phyloP scores from a whole-genome alignment of 2,113 vertebrate genomes.

The Perca fluviatilis region DNA sequence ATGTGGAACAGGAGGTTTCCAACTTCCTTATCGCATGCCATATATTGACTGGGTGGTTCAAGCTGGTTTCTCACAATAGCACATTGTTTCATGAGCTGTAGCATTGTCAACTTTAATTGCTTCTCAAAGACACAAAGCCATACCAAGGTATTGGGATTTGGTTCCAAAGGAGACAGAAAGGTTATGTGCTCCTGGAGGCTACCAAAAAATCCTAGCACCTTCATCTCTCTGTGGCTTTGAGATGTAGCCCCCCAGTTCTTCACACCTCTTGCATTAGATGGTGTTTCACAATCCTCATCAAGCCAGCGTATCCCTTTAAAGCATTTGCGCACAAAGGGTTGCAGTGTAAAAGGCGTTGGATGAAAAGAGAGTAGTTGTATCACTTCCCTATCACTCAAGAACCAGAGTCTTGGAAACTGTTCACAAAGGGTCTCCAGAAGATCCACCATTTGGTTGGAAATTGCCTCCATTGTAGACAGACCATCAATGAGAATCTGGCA shows the following conservation, averaged over 20 bases:
- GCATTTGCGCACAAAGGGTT: conserved; percentile 82
- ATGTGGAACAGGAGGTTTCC: not conserved
- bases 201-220: conserved; percentile 79
- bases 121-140: conserved; percentile 87
- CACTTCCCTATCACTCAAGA: conserved; percentile 87
- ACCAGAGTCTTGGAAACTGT: conserved; percentile 87
- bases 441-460: conserved; percentile 78
- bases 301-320: conserved; percentile 84
- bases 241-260: conserved; percentile 14
- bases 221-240: conserved; percentile 36
- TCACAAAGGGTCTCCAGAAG: conserved; percentile 76
- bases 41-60: conserved; percentile 17
- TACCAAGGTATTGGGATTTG: conserved; percentile 66
- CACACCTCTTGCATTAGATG: conserved; percentile 3
- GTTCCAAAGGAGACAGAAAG: conserved; percentile 76
- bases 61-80: conserved; percentile 52
- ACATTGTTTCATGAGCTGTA: conserved; percentile 76
- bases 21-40: not conserved
- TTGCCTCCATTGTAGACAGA: conserved; percentile 81
- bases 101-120: conserved; percentile 76
- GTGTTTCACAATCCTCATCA: conserved; percentile 47
- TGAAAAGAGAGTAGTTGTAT: conserved; percentile 81
- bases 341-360: conserved; percentile 67
- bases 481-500: conserved; percentile 73
- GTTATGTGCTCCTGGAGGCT: conserved; percentile 80